Conservation (phyloP, 2,113 vertebrate species). For the Bettongia penicillata region DNA sequence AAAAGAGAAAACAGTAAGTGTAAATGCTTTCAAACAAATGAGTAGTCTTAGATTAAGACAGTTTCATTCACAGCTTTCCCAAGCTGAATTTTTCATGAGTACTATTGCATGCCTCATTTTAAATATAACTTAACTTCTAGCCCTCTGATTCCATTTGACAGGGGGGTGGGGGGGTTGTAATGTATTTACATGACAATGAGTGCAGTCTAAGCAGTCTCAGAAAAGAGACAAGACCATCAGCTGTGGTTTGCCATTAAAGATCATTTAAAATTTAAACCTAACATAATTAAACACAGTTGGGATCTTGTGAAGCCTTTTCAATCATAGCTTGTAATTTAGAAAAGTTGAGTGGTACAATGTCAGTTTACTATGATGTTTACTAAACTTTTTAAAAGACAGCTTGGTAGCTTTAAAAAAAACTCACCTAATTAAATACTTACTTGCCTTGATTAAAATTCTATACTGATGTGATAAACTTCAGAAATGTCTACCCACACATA, state of each 20-base stretch:
- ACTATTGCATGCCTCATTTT: constrained; percentile 32
- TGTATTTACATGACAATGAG: constrained; percentile 4
- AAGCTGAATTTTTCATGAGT: constrained; percentile 18
- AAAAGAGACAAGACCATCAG: constrained; percentile 6
- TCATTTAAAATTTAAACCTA: constrained; percentile 57
- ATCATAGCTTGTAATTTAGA: constrained; percentile 51
- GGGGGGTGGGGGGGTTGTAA: background rate
- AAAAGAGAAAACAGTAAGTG: background rate
- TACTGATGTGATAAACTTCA: background rate
- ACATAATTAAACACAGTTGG: constrained; percentile 55
- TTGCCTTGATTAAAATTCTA: background rate
- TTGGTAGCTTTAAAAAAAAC: constrained; percentile 40
- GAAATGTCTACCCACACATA: background rate
- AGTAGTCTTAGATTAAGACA: constrained; percentile 43
- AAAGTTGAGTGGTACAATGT: background rate
- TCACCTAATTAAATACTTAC: background rate
- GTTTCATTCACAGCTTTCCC: constrained; percentile 17
- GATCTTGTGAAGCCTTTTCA: constrained; percentile 48
- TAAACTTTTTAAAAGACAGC: constrained; percentile 41
- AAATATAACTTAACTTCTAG: background rate
- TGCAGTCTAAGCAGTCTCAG: background rate
- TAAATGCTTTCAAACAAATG: constrained; percentile 13
- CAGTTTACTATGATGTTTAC: constrained; percentile 18
- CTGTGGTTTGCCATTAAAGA: background rate
- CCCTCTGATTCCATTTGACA: background rate